Conservation (phyloP, 2,888 invertebrate genomes). For the Homarus gammarus region DNA sequence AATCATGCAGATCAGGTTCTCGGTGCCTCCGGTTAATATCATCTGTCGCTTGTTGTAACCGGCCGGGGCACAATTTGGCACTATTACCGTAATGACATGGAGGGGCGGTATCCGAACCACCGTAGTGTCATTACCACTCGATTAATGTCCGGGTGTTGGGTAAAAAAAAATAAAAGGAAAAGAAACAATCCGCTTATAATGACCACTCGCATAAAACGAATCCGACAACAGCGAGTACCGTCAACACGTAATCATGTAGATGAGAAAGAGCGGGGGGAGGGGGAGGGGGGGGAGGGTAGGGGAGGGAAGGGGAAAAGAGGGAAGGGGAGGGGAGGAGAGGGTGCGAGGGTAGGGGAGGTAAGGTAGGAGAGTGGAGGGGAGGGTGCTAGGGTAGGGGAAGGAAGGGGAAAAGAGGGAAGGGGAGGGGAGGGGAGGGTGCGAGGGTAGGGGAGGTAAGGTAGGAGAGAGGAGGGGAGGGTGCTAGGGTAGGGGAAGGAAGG, state of each 20-base stretch:
- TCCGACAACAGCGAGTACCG: neutral
- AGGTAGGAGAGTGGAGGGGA: neutral
- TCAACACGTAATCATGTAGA: neutral
- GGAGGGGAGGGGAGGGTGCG: neutral
- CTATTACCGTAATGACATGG: neutral
- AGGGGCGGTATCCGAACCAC: neutral
- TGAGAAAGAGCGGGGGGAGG: neutral
- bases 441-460: neutral
- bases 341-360: neutral
- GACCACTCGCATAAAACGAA: neutral
- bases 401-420: neutral
- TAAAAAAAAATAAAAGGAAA: no score
- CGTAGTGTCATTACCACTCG: neutral
- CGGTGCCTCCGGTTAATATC: neutral
- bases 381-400: neutral
- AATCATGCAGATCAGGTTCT: constrained; percentile 10
- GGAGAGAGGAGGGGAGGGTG: no score
- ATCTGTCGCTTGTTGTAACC: neutral
- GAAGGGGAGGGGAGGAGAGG: no score
- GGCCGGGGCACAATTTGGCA: neutral
- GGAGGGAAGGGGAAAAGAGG: neutral
- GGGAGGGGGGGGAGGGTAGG: neutral
- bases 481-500: neutral
- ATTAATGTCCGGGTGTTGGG: neutral
- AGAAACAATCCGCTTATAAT: neutral